Evolutionary conservation across 2,113 vertebrate genomes (phyloP).

Genomic region (Spermophilus dauricus): DNA sequence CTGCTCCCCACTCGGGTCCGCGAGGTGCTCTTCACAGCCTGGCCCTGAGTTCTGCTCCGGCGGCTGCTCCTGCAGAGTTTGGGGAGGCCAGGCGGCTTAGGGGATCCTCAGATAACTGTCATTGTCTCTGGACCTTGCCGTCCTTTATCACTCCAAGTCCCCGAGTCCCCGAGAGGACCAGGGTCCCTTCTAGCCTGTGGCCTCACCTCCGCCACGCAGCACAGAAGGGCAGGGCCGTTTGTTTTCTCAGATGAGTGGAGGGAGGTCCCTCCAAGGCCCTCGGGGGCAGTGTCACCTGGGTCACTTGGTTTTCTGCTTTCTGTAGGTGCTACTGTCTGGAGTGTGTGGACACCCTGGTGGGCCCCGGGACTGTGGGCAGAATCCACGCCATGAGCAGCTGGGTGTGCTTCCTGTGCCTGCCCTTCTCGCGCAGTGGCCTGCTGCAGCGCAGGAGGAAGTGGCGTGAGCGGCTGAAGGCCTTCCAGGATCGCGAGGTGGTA

Average conservation of each 20-base stretch:
- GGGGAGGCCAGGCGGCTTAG: not conserved
- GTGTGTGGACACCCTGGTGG: conserved; percentile 64
- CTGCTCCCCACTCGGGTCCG: not conserved
- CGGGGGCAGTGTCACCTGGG: not conserved
- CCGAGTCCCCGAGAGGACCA: not conserved
- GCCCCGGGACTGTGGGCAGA: conserved; percentile 37
- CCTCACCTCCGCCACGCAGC: not conserved
- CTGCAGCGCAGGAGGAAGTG: conserved; percentile 52
- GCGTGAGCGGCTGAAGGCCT: conserved; percentile 63
- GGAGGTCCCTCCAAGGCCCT: not conserved
- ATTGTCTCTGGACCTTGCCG: accelerated
- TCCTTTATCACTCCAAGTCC: not conserved
- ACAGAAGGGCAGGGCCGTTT: too few species aligned
- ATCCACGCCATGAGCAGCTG: conserved; percentile 61
- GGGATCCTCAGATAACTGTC: not conserved
- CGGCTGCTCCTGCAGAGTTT: accelerated
- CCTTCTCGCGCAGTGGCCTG: not conserved
- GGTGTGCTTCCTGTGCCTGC: conserved; percentile 66
- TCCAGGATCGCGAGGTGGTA: not conserved
- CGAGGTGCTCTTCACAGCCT: not conserved
- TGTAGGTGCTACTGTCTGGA: conserved; percentile 77
- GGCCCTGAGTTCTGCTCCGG: too few species aligned
- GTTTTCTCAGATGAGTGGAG: not conserved
- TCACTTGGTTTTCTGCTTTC: not conserved
- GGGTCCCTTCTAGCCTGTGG: not conserved